phyloP scores from a whole-genome alignment of 2,113 vertebrate genomes.

The Varanus komodoensis region DNA sequence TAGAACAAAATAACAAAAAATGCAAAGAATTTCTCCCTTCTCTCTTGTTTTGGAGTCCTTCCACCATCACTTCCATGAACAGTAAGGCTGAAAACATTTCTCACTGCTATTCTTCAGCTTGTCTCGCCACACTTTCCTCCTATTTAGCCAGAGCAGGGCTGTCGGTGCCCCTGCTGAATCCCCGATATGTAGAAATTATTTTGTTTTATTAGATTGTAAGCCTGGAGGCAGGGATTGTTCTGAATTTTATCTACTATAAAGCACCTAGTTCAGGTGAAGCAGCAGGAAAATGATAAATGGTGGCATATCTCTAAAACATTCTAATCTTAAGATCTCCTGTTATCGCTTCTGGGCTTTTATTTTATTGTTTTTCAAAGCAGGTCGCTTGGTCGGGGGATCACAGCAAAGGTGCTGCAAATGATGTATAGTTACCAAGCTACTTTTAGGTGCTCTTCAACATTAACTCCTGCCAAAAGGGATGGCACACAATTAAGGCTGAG shows the following conservation, averaged over 20 bases:
- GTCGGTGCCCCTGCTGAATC: background rate
- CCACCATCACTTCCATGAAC: too few relatives aligned
- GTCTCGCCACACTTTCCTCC: background rate
- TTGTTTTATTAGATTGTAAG: background rate
- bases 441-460: conserved; percentile 51
- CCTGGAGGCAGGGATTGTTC: background rate
- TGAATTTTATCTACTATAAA: background rate
- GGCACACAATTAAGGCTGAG: conserved; percentile 17
- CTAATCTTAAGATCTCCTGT: conserved; percentile 42
- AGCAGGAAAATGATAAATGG: background rate
- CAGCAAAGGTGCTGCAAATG: conserved; percentile 27
- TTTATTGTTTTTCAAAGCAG: conserved; percentile 54
- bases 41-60: too few relatives aligned
- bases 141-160: background rate
- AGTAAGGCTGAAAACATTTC: too few relatives aligned
- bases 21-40: too few relatives aligned
- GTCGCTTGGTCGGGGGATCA: conserved; percentile 24
- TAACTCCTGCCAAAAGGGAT: conserved; percentile 48
- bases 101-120: background rate
- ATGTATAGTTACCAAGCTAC: conserved; percentile 59
- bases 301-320: background rate
- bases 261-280: background rate
- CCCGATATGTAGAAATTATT: background rate
- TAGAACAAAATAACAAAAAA: too few relatives aligned
- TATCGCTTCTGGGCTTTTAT: conserved; percentile 36